Base-by-base conservation (phyloP, 2,113 vertebrate genomes). In the Eulemur rufifrons region DNA sequence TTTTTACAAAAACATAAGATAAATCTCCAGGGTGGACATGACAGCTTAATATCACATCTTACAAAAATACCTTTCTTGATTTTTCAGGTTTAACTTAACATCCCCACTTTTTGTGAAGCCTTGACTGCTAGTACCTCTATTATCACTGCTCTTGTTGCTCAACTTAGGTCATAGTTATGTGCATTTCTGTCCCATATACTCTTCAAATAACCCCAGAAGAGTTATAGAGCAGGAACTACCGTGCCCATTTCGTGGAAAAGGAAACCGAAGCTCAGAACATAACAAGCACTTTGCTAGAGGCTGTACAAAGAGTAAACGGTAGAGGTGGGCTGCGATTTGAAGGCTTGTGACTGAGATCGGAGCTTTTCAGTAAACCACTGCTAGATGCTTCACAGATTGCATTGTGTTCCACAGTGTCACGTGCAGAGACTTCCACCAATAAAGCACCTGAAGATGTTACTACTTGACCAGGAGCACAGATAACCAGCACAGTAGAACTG, bases 81-180 rank as follows among this genome's bases (percentile, higher is more conserved):
- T 81, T 34, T 85, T 83, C n/a, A n/a, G 56, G 66, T 81, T 96
- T 61, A 86, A 66, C 15, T 66, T 91, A 85, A 76, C 39, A 68
- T 20, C 18, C 39, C 32, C 52, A 64, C 32, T 93, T 42, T n/a
- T 83, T 50, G 54, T 56, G 34, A 95, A 93, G 68, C 12, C 14
- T 5, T 23, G 21, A 71, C 39, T 50, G 32, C 25, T 71, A 64
- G 15, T 34, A 77, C 50, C 2, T 69, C 2, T 81, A 20, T 80
- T 42, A 45, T 20, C 14, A 25, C 7, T 77, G 52, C 11, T 50
- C 13, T 69, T 10, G 2, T 5, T 34, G 47, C 9, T 73, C n/a
- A 32, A 34, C 8, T 88, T 54, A 56, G 23, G 64, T 59, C 23
- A 34, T 21, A 69, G 6, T 39, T 18, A 42, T 45, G 8, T 32